Percentiles rank a stretch among this genome's conserved stretches.
Conservation (phyloP, 2,113 vertebrate species). For the Xenopus laevis region DNA sequence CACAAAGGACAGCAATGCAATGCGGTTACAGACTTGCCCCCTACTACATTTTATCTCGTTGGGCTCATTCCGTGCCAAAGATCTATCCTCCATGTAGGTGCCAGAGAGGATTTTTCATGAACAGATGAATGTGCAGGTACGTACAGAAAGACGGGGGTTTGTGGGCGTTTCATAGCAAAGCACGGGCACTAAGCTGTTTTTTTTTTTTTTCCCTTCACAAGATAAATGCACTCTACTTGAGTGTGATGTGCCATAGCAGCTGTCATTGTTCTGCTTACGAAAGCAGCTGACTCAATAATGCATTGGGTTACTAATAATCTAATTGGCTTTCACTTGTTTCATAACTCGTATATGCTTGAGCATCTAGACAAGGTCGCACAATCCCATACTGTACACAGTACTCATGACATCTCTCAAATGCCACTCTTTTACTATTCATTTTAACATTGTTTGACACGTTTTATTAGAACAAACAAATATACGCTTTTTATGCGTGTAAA, state of each 20-base stretch:
- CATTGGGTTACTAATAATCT: background rate
- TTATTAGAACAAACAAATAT: no score
- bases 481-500: no score
- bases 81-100: slow-evolving; percentile 23
- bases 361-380: background rate
- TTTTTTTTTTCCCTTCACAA: no score
- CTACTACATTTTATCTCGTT: slow-evolving; percentile 55
- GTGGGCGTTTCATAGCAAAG: background rate
- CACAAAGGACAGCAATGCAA: slow-evolving; percentile 63
- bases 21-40: slow-evolving; percentile 50
- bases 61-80: slow-evolving; percentile 58
- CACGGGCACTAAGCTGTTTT: no score
- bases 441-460: no score
- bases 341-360: slow-evolving; percentile 19
- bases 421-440: no score
- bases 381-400: background rate
- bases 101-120: slow-evolving; percentile 29
- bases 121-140: slow-evolving; percentile 80
- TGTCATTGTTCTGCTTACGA: background rate
- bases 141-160: slow-evolving; percentile 50
- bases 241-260: background rate
- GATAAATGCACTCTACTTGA: background rate
- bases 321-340: slow-evolving; percentile 10
- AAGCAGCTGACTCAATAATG: slow-evolving; percentile 2
- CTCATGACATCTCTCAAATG: background rate